phyloP scores from a whole-genome alignment of 2,797 vertebrate genomes.

The Pangasius djambal region DNA sequence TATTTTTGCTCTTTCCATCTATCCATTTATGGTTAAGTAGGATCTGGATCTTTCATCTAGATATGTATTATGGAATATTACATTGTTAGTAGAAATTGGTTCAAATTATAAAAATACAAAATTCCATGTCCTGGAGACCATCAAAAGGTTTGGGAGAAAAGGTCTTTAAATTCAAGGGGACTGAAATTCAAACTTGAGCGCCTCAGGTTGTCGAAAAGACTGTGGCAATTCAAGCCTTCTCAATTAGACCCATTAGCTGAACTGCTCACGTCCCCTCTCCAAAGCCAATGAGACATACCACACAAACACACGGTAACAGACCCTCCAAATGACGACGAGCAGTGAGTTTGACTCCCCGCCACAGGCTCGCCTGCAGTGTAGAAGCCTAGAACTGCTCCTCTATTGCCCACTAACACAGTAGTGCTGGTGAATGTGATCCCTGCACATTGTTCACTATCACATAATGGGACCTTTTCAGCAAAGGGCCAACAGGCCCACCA shows the following conservation, averaged over 20 bases:
- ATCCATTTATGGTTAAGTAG: background rate
- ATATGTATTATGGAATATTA: background rate
- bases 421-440: conserved; percentile 78
- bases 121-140: background rate
- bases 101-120: background rate
- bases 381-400: conserved; percentile 64
- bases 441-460: conserved; percentile 75
- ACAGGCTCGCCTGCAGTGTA: conserved; percentile 65
- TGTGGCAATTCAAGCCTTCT: conserved; percentile 72
- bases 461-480: conserved; percentile 82
- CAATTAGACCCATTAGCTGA: conserved; percentile 79
- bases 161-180: conserved; percentile 27
- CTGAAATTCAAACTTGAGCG: conserved; percentile 61
- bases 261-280: conserved; percentile 69
- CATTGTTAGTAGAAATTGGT: background rate
- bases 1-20: background rate
- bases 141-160: conserved; percentile 29
- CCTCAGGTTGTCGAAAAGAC: conserved; percentile 65
- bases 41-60: background rate
- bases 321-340: conserved; percentile 64
- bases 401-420: conserved; percentile 72
- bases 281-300: conserved; percentile 74
- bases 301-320: conserved; percentile 78
- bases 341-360: conserved; percentile 58
- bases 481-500: conserved; percentile 60